Evolutionary conservation across 2,888 invertebrate genomes (phyloP).

Genomic region (Cancer borealis): DNA sequence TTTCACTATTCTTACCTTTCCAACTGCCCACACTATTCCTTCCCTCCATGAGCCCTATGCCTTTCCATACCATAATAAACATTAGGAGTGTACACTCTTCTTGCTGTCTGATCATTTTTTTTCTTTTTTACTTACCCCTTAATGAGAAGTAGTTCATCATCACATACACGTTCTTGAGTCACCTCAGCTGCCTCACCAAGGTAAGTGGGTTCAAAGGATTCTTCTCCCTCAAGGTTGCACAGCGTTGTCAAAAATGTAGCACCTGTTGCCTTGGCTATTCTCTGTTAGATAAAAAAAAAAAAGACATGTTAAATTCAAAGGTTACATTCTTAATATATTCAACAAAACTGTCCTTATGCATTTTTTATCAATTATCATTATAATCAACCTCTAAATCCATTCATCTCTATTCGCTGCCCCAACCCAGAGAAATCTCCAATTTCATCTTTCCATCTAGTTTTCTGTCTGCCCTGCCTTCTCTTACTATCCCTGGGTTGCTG

Average conservation of each 20-base stretch:
- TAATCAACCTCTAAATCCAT: no score
- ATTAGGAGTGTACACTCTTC: no score
- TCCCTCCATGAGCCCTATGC: neutral
- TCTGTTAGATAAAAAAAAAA: conserved; percentile 79
- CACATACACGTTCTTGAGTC: conserved; percentile 95
- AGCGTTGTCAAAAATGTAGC: conserved; percentile 94
- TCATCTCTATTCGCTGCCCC: no score
- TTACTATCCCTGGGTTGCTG: no score
- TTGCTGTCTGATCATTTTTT: neutral
- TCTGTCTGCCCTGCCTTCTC: no score
- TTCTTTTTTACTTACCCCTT: conserved; percentile 86
- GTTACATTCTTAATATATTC: neutral
- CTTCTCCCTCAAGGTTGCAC: conserved; percentile 99
- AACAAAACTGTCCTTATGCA: no score
- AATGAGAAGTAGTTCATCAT: conserved; percentile 97
- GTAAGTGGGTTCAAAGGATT: conserved; percentile 94
- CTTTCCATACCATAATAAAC: no score
- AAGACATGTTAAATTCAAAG: neutral
- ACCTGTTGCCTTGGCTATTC: conserved; percentile 99
- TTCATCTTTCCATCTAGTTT: no score
- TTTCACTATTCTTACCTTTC: neutral
- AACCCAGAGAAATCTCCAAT: no score
- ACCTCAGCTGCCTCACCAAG: conserved; percentile 98
- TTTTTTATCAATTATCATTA: no score
- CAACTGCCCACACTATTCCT: neutral